Evolutionary conservation across 2,113 vertebrate species (phyloP).

Genomic region (Pogona vitticeps): DNA sequence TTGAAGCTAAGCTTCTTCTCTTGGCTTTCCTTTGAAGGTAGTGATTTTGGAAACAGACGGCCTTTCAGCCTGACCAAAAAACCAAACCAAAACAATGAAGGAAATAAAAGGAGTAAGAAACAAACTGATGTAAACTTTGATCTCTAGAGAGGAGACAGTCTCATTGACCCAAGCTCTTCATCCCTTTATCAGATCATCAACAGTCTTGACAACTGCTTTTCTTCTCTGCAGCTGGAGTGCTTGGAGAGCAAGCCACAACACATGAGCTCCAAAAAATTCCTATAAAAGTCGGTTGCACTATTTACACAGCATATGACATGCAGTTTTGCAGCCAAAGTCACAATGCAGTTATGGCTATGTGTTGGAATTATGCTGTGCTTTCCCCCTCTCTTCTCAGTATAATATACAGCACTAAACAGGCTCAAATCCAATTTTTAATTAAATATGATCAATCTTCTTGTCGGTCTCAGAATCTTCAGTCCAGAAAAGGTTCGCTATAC

Average conservation of each 20-base stretch:
- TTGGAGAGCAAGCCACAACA: background rate
- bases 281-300: constrained; percentile 5
- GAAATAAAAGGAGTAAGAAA: background rate
- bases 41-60: constrained; percentile 11
- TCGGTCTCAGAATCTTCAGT: background rate
- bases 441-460: background rate
- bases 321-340: constrained; percentile 5
- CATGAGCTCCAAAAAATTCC: background rate
- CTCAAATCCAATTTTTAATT: background rate
- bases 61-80: background rate
- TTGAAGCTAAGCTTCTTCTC: background rate
- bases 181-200: constrained; percentile 31
- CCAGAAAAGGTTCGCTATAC: background rate
- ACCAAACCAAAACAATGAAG: background rate
- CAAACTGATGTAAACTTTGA: background rate
- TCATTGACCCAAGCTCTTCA: constrained; percentile 11
- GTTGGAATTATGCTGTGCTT: background rate
- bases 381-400: background rate
- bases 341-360: background rate
- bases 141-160: constrained; percentile 25
- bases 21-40: background rate
- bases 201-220: background rate
- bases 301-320: background rate
- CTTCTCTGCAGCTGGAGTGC: constrained; percentile 7
- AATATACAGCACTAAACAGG: background rate